Evolutionary conservation across 2,888 invertebrate genomes (phyloP), one percentile per base, ranked within the genome.

Genomic region (Gisinianus flammeolus): DNA sequence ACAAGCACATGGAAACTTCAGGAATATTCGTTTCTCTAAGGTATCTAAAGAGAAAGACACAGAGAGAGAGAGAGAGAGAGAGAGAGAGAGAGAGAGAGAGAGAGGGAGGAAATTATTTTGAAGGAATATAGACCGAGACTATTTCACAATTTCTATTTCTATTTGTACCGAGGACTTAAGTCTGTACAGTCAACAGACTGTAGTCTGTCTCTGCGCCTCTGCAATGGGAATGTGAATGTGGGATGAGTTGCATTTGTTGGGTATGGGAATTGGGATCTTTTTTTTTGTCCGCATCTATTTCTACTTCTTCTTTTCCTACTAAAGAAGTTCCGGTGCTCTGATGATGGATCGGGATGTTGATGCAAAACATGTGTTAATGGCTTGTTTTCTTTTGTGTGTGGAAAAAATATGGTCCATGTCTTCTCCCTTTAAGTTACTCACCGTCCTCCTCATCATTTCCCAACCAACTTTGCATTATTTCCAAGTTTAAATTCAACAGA

Each of bases 301-400:
- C 69, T 10, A 19, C 22, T 10, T 44, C 30, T 16, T 5, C 8
- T 28, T 44, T 24, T 30, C 6, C 22, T 6, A 33, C 22, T 44
- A 12, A 35, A 35, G 12, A 19, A 74, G 80, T 80, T 80, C 80
- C 80, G 80, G 80, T 80, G 28, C 54, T 72, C 30, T 72, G 74
- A 78, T 81, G 81, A 81, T 77, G 66, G 54, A 81, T 78, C 66
- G 56, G 31, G 30, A 73, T 79, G 81, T 79, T 81, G 81, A 81
- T 81, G 79, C 75, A 79, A 81, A 81, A 75, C 81, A 81, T 81
- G 81, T 81, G 81, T 78, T 79, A 81, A 81, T 79, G 76, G 76
- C 78, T 79, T 81, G 79, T 79, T 81, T 78, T 76, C 71, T 69
- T 79, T 77, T 77, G 54, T 58, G 31, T 70, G 35, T 66, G 52